These are phyloP conservation scores for Holocentrus rufus DNA, from an alignment of 2,797 vertebrate species.

Conservation along the genomic window DNA sequence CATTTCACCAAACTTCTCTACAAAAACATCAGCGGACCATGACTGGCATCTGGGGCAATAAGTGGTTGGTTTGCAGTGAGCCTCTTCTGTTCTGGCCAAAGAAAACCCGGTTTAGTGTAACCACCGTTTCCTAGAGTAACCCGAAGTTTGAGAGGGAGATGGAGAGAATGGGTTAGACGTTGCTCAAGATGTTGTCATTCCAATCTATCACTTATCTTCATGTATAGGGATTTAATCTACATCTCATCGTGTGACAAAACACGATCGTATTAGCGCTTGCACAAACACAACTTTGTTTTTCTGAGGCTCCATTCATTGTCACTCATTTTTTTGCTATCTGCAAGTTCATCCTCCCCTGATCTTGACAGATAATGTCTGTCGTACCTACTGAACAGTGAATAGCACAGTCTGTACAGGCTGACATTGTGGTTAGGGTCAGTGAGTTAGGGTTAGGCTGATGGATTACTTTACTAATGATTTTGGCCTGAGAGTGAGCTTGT, in stretches of 20 bases:
- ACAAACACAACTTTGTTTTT: slow-evolving; percentile 21
- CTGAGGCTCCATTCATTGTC: slow-evolving; percentile 30
- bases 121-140: slow-evolving; percentile 67
- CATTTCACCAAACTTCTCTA: slow-evolving; percentile 71
- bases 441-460: slow-evolving; percentile 75
- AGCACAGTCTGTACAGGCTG: slow-evolving; percentile 69
- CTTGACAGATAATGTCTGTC: slow-evolving; percentile 62
- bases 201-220: slow-evolving; percentile 18
- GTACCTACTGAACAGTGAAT: slow-evolving; percentile 60
- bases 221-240: background rate
- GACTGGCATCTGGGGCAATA: slow-evolving; percentile 76
- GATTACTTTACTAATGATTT: slow-evolving; percentile 84
- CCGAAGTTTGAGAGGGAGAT: slow-evolving; percentile 43
- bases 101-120: slow-evolving; percentile 77
- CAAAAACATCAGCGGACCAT: slow-evolving; percentile 71
- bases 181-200: slow-evolving; percentile 49
- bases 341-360: slow-evolving; percentile 43
- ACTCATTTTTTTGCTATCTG: slow-evolving; percentile 41
- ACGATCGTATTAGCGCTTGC: background rate
- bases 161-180: slow-evolving; percentile 46
- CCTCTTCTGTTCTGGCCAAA: slow-evolving; percentile 74
- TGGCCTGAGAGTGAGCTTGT: slow-evolving; percentile 75
- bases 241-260: slow-evolving; percentile 31
- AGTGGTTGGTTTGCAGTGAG: slow-evolving; percentile 66
- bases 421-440: slow-evolving; percentile 77